Base-by-base conservation (phyloP, 1,140 invertebrate genomes). In the Nomia melanderi region DNA sequence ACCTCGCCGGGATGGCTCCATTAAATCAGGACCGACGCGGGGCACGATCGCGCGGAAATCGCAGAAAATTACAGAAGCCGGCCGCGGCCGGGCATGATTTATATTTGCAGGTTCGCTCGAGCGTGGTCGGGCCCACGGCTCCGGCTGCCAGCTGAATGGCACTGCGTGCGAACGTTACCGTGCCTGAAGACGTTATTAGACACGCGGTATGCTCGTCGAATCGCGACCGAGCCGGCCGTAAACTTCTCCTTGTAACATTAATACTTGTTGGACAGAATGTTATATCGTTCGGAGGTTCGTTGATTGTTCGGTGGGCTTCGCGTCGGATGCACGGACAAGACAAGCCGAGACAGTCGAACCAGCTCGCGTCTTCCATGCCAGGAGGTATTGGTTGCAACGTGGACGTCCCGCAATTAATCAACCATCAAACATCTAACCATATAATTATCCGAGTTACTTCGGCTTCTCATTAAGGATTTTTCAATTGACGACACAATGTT, bases 131-230 rank as follows among this genome's bases (percentile, higher is more conserved):
- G 44, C 64, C 47, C 71, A 56, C 70, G 25, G 60, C 76, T 53
- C 31, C 14, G 41, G 31, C 12, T 14, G 41, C 64, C 36, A 56
- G 27, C 60, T 56, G 47, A 77, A 77, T 67, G 47, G 56, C 70
- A 23, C 39, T 50, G 64, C 60, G 33, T 54, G n/a, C 65, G 47
- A 63, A 44, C 59, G 71, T 79, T 71, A 76, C 73, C 73, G 73
- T 54, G 77, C 72, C 36, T 64, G 65, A 74, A 81, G 81, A 86
- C 81, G 78, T 83, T 81, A 86, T 86, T 86, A 86, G 78, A 75
- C 78, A 86, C 65, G 74, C 66, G n/a, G 64, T 83, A 77, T 60
- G 59, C 81, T 86, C 78, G 66, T 77, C 69, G 71, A 74, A 85
- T 77, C 70, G 69, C 41, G 53, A 72, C 71, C 53, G 20, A 60